Conservation (phyloP, 2,113 vertebrate species). For the Cochlearius cochlearius region DNA sequence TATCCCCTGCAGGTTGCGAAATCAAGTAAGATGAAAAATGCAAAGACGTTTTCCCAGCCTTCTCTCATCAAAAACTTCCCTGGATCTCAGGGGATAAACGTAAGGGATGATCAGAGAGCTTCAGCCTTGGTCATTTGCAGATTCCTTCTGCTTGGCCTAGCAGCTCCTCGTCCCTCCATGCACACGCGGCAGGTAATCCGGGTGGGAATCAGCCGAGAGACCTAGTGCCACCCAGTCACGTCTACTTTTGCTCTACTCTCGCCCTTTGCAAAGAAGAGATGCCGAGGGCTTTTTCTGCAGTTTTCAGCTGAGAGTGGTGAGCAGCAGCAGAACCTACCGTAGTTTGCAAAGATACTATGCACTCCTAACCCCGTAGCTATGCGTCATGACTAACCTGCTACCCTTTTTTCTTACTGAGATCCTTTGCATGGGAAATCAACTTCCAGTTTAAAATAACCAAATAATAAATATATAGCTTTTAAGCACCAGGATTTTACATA, state of each 20-base stretch:
- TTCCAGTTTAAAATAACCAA: neutral
- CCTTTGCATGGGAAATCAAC: neutral
- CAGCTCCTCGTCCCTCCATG: neutral
- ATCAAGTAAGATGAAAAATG: neutral
- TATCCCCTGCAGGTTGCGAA: neutral
- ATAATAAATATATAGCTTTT: neutral
- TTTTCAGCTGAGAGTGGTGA: neutral
- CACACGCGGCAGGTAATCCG: neutral
- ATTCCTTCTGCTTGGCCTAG: neutral
- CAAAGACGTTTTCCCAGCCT: neutral
- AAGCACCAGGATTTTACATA: neutral
- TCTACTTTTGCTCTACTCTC: neutral
- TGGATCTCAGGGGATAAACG: neutral
- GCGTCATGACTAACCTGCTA: constrained; percentile 12
- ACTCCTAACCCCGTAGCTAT: neutral
- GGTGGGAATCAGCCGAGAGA: neutral
- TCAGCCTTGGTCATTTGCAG: neutral
- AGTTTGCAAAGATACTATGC: neutral
- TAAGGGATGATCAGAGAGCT: neutral
- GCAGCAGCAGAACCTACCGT: neutral
- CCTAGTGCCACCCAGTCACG: neutral
- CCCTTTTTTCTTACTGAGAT: neutral
- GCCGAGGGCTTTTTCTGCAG: neutral
- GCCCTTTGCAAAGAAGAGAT: neutral
- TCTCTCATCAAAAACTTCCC: neutral